phyloP scores from a whole-genome alignment of 2,888 invertebrate species.

The Drosophila greeni region DNA sequence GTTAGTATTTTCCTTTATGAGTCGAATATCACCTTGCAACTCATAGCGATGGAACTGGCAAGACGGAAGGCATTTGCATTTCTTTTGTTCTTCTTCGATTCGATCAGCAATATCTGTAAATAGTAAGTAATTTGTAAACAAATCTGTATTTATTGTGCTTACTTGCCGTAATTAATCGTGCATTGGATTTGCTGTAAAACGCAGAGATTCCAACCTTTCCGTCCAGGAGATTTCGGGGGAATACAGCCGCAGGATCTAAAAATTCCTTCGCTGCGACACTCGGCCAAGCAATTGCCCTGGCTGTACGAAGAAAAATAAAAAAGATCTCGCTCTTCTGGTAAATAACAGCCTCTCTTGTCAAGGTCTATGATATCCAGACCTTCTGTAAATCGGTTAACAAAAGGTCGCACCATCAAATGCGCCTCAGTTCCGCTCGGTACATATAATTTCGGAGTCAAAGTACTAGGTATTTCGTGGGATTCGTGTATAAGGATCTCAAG shows the following conservation, averaged over 20 bases:
- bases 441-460: slow-evolving; percentile 81
- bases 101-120: slow-evolving; percentile 46
- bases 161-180: slow-evolving; percentile 55
- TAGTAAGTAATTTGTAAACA: not conserved
- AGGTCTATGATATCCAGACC: slow-evolving; percentile 79
- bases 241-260: slow-evolving; percentile 81
- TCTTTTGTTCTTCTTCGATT: slow-evolving; percentile 25
- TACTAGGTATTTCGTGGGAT: slow-evolving; percentile 81
- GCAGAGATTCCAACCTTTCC: slow-evolving; percentile 62
- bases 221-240: slow-evolving; percentile 80
- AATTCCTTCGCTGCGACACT: slow-evolving; percentile 80
- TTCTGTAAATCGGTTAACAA: slow-evolving; percentile 81
- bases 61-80: slow-evolving; percentile 79
- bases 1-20: not conserved
- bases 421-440: slow-evolving; percentile 80
- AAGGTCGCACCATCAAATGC: slow-evolving; percentile 82
- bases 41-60: slow-evolving; percentile 82
- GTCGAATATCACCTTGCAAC: slow-evolving; percentile 45
- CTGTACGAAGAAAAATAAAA: slow-evolving; percentile 80
- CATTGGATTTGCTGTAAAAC: slow-evolving; percentile 60
- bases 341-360: slow-evolving; percentile 81
- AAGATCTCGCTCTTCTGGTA: slow-evolving; percentile 80
- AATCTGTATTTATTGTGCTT: not conserved
- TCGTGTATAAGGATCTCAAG: slow-evolving; percentile 82
- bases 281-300: slow-evolving; percentile 83